These are phyloP conservation scores for Drosophila trapezifrons DNA, from an alignment of 1,140 invertebrate genomes.

Conservation along the genomic window DNA sequence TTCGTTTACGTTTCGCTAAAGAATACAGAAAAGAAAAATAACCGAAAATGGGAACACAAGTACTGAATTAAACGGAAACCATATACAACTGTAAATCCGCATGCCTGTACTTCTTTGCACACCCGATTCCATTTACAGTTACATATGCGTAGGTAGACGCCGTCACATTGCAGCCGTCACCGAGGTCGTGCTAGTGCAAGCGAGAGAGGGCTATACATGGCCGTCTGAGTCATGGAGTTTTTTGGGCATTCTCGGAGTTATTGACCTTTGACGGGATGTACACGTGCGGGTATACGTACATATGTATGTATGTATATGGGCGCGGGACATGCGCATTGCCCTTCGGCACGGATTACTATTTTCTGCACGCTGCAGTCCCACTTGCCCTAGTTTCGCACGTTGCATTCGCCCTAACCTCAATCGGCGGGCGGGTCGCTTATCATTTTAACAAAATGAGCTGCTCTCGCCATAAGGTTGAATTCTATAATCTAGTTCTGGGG, in stretches of 20 bases:
- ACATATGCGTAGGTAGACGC: constrained; percentile 30
- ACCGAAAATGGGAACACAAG: constrained; percentile 50
- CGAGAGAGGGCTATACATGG: constrained; percentile 3
- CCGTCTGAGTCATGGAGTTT: constrained; percentile 48
- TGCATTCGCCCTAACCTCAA: constrained; percentile 63
- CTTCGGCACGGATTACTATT: constrained; percentile 26
- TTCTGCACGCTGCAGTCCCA: constrained; percentile 37
- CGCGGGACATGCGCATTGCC: constrained; percentile 57
- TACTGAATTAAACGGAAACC: constrained; percentile 63
- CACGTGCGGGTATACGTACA: background rate
- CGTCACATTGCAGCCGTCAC: constrained; percentile 23
- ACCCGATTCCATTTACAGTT: constrained; percentile 8
- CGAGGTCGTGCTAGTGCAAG: constrained; percentile 7
- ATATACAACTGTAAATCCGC: constrained; percentile 50
- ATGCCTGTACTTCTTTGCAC: constrained; percentile 44
- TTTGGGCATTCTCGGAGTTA: constrained; percentile 55
- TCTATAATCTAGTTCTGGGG: constrained; percentile 30
- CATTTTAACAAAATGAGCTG: constrained; percentile 9
- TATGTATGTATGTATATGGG: background rate
- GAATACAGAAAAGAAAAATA: constrained; percentile 34
- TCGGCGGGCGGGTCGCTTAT: constrained; percentile 2
- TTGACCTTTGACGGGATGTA: constrained; percentile 71
- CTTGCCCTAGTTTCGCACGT: constrained; percentile 59
- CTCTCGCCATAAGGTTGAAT: constrained; percentile 17
- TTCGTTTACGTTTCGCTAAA: constrained; percentile 53